Evolutionary conservation across 2,888 invertebrate species (phyloP).

Genomic region (Criorhina ranunculi): DNA sequence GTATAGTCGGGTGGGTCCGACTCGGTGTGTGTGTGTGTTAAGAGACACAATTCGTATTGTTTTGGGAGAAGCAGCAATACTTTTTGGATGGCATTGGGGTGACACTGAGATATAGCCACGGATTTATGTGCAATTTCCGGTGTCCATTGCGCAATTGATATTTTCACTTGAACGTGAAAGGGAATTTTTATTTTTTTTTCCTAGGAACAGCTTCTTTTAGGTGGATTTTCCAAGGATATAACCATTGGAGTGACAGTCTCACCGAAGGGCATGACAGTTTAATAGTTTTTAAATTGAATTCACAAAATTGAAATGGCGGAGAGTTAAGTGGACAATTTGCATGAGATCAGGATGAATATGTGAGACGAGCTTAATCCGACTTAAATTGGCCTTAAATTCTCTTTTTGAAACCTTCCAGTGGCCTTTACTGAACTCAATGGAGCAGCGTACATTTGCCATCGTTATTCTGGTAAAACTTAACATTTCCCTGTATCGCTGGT

Average conservation of each 20-base stretch:
- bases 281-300: conserved; percentile 24
- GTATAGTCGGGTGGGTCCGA: conserved; percentile 35
- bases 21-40: neutral
- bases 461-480: no score
- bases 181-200: no score
- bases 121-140: conserved; percentile 74
- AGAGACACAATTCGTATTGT: conserved; percentile 57
- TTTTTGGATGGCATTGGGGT: conserved; percentile 47
- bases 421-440: no score
- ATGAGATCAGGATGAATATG: neutral
- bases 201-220: conserved; percentile 20
- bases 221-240: conserved; percentile 29
- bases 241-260: neutral
- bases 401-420: no score
- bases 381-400: no score
- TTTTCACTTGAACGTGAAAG: conserved; percentile 55
- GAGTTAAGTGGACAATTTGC: neutral
- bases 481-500: no score
- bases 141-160: conserved; percentile 65
- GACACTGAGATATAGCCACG: conserved; percentile 69
- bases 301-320: neutral
- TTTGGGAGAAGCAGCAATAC: conserved; percentile 37
- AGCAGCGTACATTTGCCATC: no score
- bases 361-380: neutral
- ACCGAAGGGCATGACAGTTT: conserved; percentile 3